Percentiles rank a stretch among this genome's conserved stretches.
phyloP scores from a whole-genome alignment of 2,797 vertebrate genomes.

The Numenius phaeopus region DNA sequence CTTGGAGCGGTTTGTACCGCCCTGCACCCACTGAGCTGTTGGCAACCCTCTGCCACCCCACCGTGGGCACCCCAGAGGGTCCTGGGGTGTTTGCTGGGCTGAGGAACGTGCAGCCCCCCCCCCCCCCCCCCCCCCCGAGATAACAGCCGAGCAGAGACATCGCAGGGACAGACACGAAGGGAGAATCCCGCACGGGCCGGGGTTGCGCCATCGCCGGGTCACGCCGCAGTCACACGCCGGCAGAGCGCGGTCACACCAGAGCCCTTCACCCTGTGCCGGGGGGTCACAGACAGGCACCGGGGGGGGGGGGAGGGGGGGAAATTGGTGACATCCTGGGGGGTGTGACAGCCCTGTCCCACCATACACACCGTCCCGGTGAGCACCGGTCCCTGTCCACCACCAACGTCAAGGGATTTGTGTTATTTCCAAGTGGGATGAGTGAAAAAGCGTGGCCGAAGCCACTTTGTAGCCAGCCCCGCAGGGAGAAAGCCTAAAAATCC shows the following conservation, averaged over 20 bases:
- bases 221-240: background rate
- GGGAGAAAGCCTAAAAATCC: background rate
- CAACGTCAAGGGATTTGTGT: background rate
- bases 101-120: accelerated
- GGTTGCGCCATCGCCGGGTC: background rate
- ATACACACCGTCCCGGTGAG: accelerated
- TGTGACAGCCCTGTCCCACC: background rate
- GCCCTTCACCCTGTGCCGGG: background rate
- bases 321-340: background rate
- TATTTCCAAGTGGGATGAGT: background rate
- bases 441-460: accelerated
- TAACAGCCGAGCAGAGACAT: background rate
- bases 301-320: background rate
- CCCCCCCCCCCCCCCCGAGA: no score
- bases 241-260: background rate
- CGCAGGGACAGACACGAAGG: accelerated
- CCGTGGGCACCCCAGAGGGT: accelerated
- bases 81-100: accelerated
- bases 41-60: background rate
- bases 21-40: accelerated
- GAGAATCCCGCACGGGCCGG: background rate
- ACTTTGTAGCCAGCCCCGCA: background rate
- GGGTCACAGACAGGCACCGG: background rate
- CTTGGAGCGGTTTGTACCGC: background rate
- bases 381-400: accelerated